A percentile compares a stretch with the other conserved stretches of the same genome.
These are phyloP conservation scores for Gandaritis pyraliata DNA, from an alignment of 2,888 invertebrate species.

Conservation along the genomic window DNA sequence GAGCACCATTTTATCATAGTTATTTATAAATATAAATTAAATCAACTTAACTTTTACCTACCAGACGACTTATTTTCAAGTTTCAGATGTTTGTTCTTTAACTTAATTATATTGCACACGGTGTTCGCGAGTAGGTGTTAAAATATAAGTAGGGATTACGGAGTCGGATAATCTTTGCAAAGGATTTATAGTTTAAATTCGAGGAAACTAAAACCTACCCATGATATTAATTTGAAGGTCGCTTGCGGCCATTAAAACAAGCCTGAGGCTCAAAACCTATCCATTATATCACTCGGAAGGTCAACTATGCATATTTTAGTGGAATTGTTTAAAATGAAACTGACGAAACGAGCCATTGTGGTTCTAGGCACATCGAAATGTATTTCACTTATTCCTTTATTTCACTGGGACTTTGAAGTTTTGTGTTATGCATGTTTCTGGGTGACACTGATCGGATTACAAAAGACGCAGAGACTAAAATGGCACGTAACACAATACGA, in stretches of 20 bases:
- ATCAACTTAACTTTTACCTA: too few relatives aligned
- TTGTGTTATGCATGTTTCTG: conserved; percentile 11
- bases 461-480: not conserved
- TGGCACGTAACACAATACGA: conserved; percentile 7
- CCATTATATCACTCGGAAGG: too few relatives aligned
- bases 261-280: too few relatives aligned
- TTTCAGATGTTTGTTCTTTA: too few relatives aligned
- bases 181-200: not conserved
- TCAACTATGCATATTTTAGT: not conserved
- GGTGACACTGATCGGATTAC: conserved; percentile 10
- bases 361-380: conserved; percentile 7
- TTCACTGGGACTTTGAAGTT: not conserved
- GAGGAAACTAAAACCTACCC: not conserved
- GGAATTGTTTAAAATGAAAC: not conserved
- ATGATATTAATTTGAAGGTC: not conserved
- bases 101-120: not conserved
- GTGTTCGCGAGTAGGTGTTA: not conserved
- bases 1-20: too few relatives aligned
- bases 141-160: not conserved
- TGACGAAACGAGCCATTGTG: conserved; percentile 3
- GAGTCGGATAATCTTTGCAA: not conserved
- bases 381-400: not conserved
- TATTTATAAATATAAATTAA: too few relatives aligned
- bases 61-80: too few relatives aligned
- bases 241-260: too few relatives aligned